Percentiles rank a stretch among this genome's conserved stretches.
phyloP scores from a whole-genome alignment of 2,888 invertebrate species.

The Erynnis tages region DNA sequence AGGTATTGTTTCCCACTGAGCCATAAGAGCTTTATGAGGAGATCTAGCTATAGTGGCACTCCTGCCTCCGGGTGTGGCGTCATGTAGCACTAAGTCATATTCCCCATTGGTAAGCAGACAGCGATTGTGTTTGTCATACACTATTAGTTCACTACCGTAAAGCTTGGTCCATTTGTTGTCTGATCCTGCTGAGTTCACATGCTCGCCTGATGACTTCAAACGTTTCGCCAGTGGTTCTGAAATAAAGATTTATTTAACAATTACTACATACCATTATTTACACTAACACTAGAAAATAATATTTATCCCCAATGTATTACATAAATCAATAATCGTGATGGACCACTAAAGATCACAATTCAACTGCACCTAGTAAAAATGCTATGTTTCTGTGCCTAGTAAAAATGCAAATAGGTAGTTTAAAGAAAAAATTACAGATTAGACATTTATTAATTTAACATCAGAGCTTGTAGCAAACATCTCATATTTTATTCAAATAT shows the following conservation, averaged over 20 bases:
- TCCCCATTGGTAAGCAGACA: conserved; percentile 94
- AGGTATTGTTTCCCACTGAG: conserved; percentile 83
- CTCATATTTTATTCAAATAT: no score
- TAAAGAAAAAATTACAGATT: no score
- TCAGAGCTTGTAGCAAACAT: no score
- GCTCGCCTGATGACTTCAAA: conserved; percentile 80
- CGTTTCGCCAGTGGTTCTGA: conserved; percentile 87
- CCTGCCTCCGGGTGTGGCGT: conserved; percentile 85
- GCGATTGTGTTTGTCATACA: conserved; percentile 94
- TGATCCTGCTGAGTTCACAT: conserved; percentile 50
- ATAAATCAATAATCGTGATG: no score
- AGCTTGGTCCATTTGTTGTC: conserved; percentile 79
- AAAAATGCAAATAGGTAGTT: no score
- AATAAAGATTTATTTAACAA: conserved; percentile 21
- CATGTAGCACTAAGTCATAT: conserved; percentile 93
- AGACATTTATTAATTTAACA: no score
- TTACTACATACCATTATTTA: no score
- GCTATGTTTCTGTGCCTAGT: no score
- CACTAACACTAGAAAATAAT: no score
- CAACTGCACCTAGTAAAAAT: no score
- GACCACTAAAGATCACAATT: no score
- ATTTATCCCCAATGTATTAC: no score
- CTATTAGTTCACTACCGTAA: conserved; percentile 90
- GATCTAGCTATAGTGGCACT: conserved; percentile 68
- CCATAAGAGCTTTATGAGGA: conserved; percentile 75